Evolutionary conservation across 2,797 vertebrate genomes (phyloP), one percentile per base, ranked within the genome.

Genomic region (Ispidina lecontei): DNA sequence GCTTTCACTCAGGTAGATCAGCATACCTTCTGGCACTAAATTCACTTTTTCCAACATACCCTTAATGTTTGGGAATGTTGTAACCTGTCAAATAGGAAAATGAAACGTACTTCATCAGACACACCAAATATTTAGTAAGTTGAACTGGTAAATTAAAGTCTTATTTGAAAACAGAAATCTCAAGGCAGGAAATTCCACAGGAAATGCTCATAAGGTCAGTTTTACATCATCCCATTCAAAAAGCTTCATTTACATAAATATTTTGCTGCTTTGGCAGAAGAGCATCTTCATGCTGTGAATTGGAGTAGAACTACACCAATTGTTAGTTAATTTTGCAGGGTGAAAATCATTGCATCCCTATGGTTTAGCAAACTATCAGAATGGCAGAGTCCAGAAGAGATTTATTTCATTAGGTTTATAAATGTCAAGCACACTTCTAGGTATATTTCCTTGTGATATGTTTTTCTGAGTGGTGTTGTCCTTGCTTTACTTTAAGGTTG

Each of bases 31-130:
- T 39, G 97, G 90, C 22, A 99, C 98, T 47, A 97, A 87, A 77
- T 96, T 93, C 0, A 98, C 98, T 18, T 97, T 98, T 95, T 98
- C 98, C 96, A 98, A 97, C 99, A 99, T 98, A 14, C 78, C 95
- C 21, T 98, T 97, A 63, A 98, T 97, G 74, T 94, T 98, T 26
- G 95, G 79, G 81, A 99, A 98, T 1, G 97, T 98, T 1, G 95
- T 98, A 73, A 98, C 87, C 99, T 99, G 96, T 80, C 65, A 76
- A 73, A 79, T 14, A 84, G 71, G 76, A 79, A 86, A 79, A 47
- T 23, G 22, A 88, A 76, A 58, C 9, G 26, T 1, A 5, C 4
- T 77, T 86, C 22, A 44, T 63, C 63, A 82, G 74, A 63, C 9
- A 23, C 19, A 71, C 10, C 49, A 58, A 84, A 71, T 20, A 55